Evolutionary conservation across 2,888 invertebrate species (phyloP).

Genomic region (Dryobota labecula): DNA sequence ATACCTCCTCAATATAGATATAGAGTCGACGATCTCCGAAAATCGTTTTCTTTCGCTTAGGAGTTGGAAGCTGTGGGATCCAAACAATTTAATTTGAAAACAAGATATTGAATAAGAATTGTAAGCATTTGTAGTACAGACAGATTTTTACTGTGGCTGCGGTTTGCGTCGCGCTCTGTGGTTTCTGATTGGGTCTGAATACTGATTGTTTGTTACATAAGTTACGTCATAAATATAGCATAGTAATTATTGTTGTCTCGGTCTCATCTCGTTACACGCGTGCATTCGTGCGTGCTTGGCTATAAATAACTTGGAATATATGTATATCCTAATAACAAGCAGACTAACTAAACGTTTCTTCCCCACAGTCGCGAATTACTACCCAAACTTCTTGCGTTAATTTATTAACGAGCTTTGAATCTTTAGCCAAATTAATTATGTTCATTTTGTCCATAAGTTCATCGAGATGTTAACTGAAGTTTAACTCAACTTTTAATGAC

Average conservation of each 20-base stretch:
- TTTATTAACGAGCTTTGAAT: constrained; percentile 18
- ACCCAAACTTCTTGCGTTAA: constrained; percentile 1
- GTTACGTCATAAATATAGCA: constrained; percentile 42
- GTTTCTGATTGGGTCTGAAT: constrained; percentile 40
- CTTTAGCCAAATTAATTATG: background rate
- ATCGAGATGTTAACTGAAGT: constrained; percentile 14
- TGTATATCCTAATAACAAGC: constrained; percentile 25
- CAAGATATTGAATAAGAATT: constrained; percentile 1
- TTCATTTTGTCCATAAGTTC: constrained; percentile 4
- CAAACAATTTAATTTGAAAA: constrained; percentile 18
- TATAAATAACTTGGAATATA: constrained; percentile 37
- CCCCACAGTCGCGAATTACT: constrained; percentile 6
- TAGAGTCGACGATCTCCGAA: constrained; percentile 2
- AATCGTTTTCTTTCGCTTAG: constrained; percentile 12
- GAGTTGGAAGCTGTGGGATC: background rate
- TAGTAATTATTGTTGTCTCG: constrained; percentile 38
- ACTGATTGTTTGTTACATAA: constrained; percentile 16
- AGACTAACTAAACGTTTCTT: constrained; percentile 7
- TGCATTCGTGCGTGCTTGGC: constrained; percentile 37
- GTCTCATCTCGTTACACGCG: constrained; percentile 42
- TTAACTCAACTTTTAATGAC: constrained; percentile 32
- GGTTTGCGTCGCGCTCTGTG: constrained; percentile 47
- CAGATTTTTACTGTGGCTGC: constrained; percentile 31
- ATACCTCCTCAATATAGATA: constrained; percentile 14
- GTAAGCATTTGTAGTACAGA: constrained; percentile 20